Percentiles rank a stretch among this genome's conserved stretches.
Evolutionary conservation across 1,140 invertebrate species (phyloP).

Genomic region (Euschistus heros): DNA sequence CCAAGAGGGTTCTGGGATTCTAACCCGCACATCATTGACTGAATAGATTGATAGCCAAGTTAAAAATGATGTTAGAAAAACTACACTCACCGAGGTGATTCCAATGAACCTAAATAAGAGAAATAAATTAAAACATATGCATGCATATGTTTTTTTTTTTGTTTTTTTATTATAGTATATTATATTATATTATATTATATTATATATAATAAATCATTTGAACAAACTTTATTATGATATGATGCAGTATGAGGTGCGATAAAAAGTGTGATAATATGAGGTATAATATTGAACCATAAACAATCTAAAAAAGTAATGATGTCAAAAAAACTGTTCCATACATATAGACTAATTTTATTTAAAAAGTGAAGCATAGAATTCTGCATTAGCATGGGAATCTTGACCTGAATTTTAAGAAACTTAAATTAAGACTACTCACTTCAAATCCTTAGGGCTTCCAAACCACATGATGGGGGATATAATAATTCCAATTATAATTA

Average conservation of each 20-base stretch:
- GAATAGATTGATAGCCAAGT: constrained; percentile 40
- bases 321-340: too few species aligned
- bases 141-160: too few species aligned
- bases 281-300: too few species aligned
- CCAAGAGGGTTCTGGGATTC: constrained; percentile 33
- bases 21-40: constrained; percentile 17
- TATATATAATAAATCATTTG: too few species aligned
- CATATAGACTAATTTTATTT: too few species aligned
- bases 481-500: constrained; percentile 53
- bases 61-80: constrained; percentile 43
- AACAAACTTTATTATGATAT: constrained; percentile 1
- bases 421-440: constrained; percentile 42
- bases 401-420: background rate
- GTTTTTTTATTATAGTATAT: too few species aligned
- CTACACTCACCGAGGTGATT: constrained; percentile 42
- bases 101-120: constrained; percentile 44
- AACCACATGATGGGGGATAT: constrained; percentile 69
- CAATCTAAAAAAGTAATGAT: too few species aligned
- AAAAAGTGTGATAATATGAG: too few species aligned
- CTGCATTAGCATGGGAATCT: too few species aligned
- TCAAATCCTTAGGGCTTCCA: constrained; percentile 74
- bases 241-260: too few species aligned
- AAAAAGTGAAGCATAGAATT: too few species aligned
- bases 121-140: constrained; percentile 19
- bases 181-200: background rate